Evolutionary conservation across 2,888 invertebrate genomes (phyloP).

Genomic region (Eremobia ochroleuca): DNA sequence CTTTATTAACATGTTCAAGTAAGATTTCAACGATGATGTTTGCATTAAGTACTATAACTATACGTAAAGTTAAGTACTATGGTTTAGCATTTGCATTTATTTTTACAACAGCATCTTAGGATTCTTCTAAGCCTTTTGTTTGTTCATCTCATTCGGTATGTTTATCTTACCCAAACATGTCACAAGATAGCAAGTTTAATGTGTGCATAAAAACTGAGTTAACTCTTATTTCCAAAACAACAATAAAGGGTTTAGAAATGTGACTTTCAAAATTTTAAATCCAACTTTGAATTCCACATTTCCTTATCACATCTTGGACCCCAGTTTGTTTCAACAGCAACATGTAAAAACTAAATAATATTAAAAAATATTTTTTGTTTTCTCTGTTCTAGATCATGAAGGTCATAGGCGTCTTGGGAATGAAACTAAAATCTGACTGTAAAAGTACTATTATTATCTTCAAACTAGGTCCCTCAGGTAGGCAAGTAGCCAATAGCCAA

Average conservation of each 20-base stretch:
- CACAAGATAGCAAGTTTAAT: constrained; percentile 47
- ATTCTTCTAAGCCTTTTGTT: neutral
- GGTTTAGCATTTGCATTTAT: neutral
- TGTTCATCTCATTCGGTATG: neutral
- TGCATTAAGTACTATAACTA: too few relatives aligned
- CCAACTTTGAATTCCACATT: constrained; percentile 76
- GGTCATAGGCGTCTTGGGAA: constrained; percentile 58
- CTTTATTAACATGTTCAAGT: constrained; percentile 44
- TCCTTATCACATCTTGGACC: constrained; percentile 85
- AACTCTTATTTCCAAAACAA: constrained; percentile 62
- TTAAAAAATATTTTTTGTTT: constrained; percentile 83
- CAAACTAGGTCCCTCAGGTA: constrained; percentile 67
- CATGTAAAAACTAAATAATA: constrained; percentile 84
- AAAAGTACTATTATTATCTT: constrained; percentile 69
- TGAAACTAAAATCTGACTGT: constrained; percentile 59
- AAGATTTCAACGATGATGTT: constrained; percentile 2
- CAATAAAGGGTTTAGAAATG: constrained; percentile 69
- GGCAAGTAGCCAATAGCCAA: constrained; percentile 61
- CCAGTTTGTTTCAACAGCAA: constrained; percentile 86
- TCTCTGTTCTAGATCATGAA: constrained; percentile 79
- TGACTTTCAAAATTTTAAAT: constrained; percentile 66
- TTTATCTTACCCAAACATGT: constrained; percentile 43
- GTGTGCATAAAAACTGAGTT: constrained; percentile 63
- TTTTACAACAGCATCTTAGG: neutral
- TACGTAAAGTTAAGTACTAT: too few relatives aligned